These are phyloP conservation scores for Phylloscopus trochilus DNA, from an alignment of 2,113 vertebrate genomes.

Conservation along the genomic window DNA sequence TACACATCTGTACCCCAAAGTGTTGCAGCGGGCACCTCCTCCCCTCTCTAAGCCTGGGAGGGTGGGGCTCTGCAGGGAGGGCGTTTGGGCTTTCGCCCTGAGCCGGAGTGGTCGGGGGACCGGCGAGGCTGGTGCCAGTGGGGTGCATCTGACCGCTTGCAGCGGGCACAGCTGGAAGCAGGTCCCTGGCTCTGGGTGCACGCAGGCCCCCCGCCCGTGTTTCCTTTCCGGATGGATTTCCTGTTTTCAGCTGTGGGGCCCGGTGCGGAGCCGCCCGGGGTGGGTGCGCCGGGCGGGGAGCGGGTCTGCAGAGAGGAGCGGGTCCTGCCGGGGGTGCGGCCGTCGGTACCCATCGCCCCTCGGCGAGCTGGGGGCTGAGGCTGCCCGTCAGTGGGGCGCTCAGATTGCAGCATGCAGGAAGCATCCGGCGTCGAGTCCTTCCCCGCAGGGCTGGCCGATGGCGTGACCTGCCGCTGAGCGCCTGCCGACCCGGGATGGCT, in stretches of 20 bases:
- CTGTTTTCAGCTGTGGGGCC: slow-evolving; percentile 56
- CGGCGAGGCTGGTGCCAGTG: not conserved
- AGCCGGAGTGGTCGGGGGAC: accelerated
- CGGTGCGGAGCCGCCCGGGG: not conserved
- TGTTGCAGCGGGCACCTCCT: not conserved
- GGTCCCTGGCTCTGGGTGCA: not conserved
- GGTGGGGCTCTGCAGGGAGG: not conserved
- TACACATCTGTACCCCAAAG: not conserved
- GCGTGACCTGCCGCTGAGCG: not conserved
- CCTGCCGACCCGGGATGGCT: not conserved
- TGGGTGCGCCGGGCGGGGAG: not conserved
- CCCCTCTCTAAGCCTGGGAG: not conserved
- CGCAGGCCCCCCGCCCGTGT: slow-evolving; percentile 28
- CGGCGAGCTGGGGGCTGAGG: accelerated
- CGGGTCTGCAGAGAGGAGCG: not conserved
- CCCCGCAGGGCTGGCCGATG: not conserved
- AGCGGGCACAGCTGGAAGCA: not conserved
- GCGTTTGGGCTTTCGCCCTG: accelerated
- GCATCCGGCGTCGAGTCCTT: not conserved
- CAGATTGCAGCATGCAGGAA: not conserved
- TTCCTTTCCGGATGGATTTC: slow-evolving; percentile 69
- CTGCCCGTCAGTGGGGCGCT: not conserved
- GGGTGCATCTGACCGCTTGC: not conserved
- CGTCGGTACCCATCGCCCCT: not conserved
- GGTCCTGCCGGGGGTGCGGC: not conserved